A percentile compares a stretch with the other conserved stretches of the same genome.
Conservation (phyloP, 1,140 invertebrate genomes). For the Hypsibius dujardini region DNA sequence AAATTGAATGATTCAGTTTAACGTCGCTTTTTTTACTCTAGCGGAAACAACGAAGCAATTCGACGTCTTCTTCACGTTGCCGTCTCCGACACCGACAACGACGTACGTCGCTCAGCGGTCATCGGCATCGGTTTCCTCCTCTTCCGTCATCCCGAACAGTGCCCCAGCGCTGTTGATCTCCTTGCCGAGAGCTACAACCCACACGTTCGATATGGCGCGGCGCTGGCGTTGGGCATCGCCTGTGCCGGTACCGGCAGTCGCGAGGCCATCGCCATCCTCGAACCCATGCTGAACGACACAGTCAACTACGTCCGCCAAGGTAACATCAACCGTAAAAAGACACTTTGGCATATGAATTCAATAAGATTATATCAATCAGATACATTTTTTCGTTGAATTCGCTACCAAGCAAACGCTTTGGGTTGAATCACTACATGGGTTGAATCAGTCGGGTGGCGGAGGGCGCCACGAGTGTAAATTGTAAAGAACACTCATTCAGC, state of each 20-base stretch:
- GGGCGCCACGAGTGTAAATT: no score
- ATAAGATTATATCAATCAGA: no score
- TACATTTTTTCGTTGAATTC: no score
- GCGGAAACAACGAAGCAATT: constrained; percentile 89
- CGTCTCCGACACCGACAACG: constrained; percentile 91
- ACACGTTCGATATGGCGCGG: constrained; percentile 93
- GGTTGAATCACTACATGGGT: no score
- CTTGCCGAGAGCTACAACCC: constrained; percentile 97
- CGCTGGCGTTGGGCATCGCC: constrained; percentile 94
- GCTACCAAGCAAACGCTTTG: no score
- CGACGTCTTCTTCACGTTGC: constrained; percentile 83
- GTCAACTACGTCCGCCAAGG: constrained; percentile 98
- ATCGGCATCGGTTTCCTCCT: constrained; percentile 89
- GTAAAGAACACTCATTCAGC: no score
- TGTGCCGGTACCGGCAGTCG: constrained; percentile 88
- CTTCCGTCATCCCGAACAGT: constrained; percentile 87
- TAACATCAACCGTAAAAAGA: no score
- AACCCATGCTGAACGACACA: constrained; percentile 95
- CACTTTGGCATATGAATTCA: no score
- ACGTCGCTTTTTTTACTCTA: no score
- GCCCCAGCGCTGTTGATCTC: constrained; percentile 82
- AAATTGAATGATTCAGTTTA: no score
- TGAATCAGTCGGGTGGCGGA: no score
- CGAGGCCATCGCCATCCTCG: constrained; percentile 85
- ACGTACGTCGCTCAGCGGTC: constrained; percentile 88